Evolutionary conservation across 1,140 invertebrate species (phyloP).

Genomic region (Hylyphantes graminicola): DNA sequence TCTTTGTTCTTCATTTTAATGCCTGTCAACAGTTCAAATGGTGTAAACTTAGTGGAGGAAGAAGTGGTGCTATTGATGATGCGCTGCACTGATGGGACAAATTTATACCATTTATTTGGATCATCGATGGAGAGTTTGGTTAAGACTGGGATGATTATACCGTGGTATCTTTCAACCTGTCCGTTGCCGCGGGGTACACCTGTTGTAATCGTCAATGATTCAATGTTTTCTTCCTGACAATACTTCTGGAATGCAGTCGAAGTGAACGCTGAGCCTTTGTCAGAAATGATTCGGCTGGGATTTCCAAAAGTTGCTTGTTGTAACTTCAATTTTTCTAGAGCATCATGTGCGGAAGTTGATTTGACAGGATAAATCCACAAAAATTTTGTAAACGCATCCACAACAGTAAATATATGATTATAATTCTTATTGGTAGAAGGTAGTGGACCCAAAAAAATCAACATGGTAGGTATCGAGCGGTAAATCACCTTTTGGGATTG

Average conservation of each 20-base stretch:
- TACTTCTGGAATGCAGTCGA: neutral
- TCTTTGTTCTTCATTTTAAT: slow-evolving; percentile 11
- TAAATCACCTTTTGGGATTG: neutral
- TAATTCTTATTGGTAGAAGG: slow-evolving; percentile 35
- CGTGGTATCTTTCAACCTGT: neutral
- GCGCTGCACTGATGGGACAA: neutral
- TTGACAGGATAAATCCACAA: slow-evolving; percentile 26
- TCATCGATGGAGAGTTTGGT: slow-evolving; percentile 6
- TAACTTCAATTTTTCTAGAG: neutral
- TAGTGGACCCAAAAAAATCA: slow-evolving; percentile 15
- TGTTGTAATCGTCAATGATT: neutral
- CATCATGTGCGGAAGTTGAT: slow-evolving; percentile 4
- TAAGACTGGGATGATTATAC: neutral
- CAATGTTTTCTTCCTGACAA: neutral
- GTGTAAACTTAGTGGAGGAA: neutral
- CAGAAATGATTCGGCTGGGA: neutral
- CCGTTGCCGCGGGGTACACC: neutral
- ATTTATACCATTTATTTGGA: slow-evolving; percentile 1
- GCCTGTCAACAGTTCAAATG: slow-evolving; percentile 6
- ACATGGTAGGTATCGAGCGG: slow-evolving; percentile 16
- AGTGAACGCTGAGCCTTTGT: neutral
- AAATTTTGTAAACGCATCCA: slow-evolving; percentile 36
- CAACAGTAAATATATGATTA: slow-evolving; percentile 35
- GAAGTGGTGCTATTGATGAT: neutral
- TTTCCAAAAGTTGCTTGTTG: slow-evolving; percentile 2